Conservation (phyloP, 2,797 vertebrate species). For the Periophthalmus magnuspinnatus region DNA sequence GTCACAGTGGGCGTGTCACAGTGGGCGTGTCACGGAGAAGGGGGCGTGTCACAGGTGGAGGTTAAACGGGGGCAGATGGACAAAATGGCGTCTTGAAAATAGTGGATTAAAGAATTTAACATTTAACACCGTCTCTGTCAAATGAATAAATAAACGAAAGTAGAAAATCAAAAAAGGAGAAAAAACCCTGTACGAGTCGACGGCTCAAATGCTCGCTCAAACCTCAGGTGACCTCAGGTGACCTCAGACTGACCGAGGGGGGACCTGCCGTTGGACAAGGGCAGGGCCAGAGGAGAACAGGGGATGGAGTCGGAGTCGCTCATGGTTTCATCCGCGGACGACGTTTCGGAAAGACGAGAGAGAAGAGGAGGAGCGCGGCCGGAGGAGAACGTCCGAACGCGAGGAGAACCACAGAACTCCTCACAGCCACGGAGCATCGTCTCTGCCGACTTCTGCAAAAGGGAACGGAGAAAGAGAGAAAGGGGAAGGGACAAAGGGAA, state of each 20-base stretch:
- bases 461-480: not conserved
- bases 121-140: too few relatives aligned
- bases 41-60: too few relatives aligned
- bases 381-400: conserved; percentile 84
- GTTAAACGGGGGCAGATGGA: too few relatives aligned
- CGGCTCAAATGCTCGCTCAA: not conserved
- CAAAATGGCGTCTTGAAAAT: too few relatives aligned
- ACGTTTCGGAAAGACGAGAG: conserved; percentile 88
- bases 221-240: too few relatives aligned
- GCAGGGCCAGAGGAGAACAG: conserved; percentile 77
- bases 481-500: too few relatives aligned
- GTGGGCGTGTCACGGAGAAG: too few relatives aligned
- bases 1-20: too few relatives aligned
- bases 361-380: conserved; percentile 82
- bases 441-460: conserved; percentile 89
- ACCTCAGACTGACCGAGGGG: conserved; percentile 49
- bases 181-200: too few relatives aligned
- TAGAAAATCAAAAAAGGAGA: too few relatives aligned
- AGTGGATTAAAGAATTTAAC: too few relatives aligned
- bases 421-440: conserved; percentile 91
- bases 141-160: too few relatives aligned
- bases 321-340: conserved; percentile 88
- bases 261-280: conserved; percentile 65
- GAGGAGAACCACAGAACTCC: conserved; percentile 89
- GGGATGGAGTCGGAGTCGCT: conserved; percentile 90